A percentile compares a stretch with the other conserved stretches of the same genome.
Conservation (phyloP, 1,140 invertebrate genomes). For the Papilio polyxenes region DNA sequence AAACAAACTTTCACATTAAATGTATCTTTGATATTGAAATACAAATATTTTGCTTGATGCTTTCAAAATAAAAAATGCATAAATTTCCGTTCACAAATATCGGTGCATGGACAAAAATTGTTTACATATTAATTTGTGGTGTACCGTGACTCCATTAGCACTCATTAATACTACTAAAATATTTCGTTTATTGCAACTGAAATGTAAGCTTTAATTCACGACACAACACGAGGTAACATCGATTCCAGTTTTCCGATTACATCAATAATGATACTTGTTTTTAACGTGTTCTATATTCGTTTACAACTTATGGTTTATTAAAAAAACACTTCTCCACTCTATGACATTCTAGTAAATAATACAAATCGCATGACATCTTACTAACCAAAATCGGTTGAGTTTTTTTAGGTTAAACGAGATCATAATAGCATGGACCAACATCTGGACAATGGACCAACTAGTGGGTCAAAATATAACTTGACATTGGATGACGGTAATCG, state of each 20-base stretch:
- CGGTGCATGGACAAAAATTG: neutral
- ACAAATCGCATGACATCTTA: no score
- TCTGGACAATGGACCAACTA: no score
- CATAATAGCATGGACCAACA: no score
- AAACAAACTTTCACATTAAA: no score
- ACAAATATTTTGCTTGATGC: neutral
- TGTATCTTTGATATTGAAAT: neutral
- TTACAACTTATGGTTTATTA: no score
- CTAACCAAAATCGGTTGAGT: no score
- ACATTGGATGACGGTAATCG: no score
- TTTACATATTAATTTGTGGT: slow-evolving; percentile 21
- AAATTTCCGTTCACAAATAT: neutral
- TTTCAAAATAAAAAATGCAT: neutral
- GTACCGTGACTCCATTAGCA: neutral
- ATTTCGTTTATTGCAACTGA: neutral
- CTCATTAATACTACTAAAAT: neutral
- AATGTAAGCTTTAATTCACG: neutral
- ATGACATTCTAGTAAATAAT: no score
- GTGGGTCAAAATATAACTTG: no score
- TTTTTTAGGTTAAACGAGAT: no score
- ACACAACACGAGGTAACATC: neutral
- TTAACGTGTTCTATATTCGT: neutral
- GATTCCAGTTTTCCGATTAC: neutral
- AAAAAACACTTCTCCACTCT: no score
- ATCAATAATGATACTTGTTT: neutral